Conservation (phyloP, 2,888 invertebrate genomes). For the Bembecia ichneumoniformis region DNA sequence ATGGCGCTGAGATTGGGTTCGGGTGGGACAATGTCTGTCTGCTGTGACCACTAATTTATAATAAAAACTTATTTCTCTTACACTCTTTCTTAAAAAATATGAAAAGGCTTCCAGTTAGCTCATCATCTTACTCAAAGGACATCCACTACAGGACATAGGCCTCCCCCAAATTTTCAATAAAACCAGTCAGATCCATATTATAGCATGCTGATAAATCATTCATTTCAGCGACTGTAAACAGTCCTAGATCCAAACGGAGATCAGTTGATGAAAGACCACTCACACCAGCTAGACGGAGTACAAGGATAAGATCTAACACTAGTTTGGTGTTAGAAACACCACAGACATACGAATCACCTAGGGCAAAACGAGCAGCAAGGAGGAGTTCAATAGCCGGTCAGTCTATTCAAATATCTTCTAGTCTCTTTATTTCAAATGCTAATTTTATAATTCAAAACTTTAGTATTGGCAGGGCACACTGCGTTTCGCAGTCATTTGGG, state of each 20-base stretch:
- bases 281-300: slow-evolving; percentile 50
- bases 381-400: slow-evolving; percentile 50
- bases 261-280: slow-evolving; percentile 19
- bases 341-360: slow-evolving; percentile 38
- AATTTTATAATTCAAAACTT: neutral
- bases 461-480: neutral
- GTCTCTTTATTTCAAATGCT: too few relatives aligned
- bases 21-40: too few relatives aligned
- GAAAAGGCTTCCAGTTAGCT: too few relatives aligned
- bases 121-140: too few relatives aligned
- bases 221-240: slow-evolving; percentile 10
- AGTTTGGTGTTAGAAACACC: slow-evolving; percentile 41
- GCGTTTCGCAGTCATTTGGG: too few relatives aligned
- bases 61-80: too few relatives aligned
- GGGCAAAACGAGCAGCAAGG: slow-evolving; percentile 53
- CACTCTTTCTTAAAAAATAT: too few relatives aligned
- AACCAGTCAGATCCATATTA: neutral
- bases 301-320: slow-evolving; percentile 43
- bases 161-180: too few relatives aligned
- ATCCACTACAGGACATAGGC: too few relatives aligned
- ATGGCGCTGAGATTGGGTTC: too few relatives aligned
- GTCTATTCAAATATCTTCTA: slow-evolving; percentile 6
- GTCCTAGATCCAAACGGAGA: slow-evolving; percentile 31
- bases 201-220: neutral
- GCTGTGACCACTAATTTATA: too few relatives aligned